Evolutionary conservation across 2,888 invertebrate species (phyloP), one percentile per base, ranked within the genome.

Genomic region (Noctua janthina): DNA sequence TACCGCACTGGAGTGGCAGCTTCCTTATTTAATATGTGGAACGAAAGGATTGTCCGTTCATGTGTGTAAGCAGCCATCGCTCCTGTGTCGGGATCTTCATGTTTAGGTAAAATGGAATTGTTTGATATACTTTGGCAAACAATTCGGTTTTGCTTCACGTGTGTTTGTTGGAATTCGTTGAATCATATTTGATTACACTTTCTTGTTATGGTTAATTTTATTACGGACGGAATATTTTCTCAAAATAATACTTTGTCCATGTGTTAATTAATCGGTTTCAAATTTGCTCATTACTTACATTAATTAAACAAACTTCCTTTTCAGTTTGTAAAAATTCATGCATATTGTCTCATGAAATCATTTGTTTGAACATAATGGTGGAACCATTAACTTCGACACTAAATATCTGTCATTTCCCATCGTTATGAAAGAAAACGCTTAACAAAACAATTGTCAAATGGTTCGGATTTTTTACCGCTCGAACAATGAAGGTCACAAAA

Each of bases 1-100:
- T 90, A 85, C 88, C 86, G 81, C 90, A 85, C 84, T 87, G 83
- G 74, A 87, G 84, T 83, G 83, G 81, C 71, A 79, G 83, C 82
- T 88, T 85, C 91, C 90, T 91, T 88, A 85, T 89, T 88, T 83
- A 91, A 89, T 90, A 87, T 87, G 90, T 89, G 82, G 72, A 87
- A 90, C 82, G 89, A 89, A 89, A 82, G 88, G 90, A 87, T 85
- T 85, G 82, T 62, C 70, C 86, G 76, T 74, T 89, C 89, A 85
- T 79, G 89, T 82, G 83, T 89, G 86, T 88, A 83, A 85, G 80
- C 77, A 84, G 80, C 72, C 81, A 70, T 78, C 74, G 77, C 54
- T 71, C 77, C 81, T 73, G 79, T 80, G 64, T 79, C 62, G 74
- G 84, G 78, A 82, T 84, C 80, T 72, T 72, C 85, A 77, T 88